Base-by-base conservation (phyloP, 2,113 vertebrate genomes). In the Notothenia rossii region DNA sequence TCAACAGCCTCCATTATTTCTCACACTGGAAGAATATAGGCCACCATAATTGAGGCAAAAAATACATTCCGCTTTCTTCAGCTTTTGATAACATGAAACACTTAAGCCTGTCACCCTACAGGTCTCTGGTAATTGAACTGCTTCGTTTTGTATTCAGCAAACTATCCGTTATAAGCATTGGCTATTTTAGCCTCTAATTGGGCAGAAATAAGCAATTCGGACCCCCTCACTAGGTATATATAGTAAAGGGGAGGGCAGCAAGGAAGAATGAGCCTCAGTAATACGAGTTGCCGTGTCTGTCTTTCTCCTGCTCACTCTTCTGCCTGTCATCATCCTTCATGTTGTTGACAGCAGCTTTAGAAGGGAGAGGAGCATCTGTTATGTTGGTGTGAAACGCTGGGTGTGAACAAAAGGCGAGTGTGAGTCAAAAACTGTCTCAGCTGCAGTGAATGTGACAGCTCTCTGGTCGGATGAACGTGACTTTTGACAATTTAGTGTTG, bases 181-280 rank as follows among this genome's bases (percentile, higher is more conserved):
- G 67, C 87, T 88, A 86, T 83, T 92, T 91, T 91, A 73, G 86
- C 64, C 60, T 74, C 85, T 94, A 92, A 94, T 93, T 94, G 88
- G 84, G 69, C 79, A 81, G 77, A 90, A 93, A 92, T 88, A 87
- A 91, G 90, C 83, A 92, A 90, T 92, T 90, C 63, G 20, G 67
- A 51, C 75, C 81, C 72, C 45, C 76, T 79, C 59, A 74, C 71
- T 85, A 58, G 65, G 59, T 86, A 71, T 72, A 78, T 72, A 82
- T 85, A 92, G 82, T 85, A 93, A 89, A 91, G 45, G 65, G 77
- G 55, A 73, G 72, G 62, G 29, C 65, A 78, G 73, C 13, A 56
- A 54, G n/a, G 65, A 88, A 64, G 48, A 74, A 73, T 68, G 70
- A 45, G 51, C 15, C 62, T 77, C 17, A 75, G 80, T 89, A 89